Evolutionary conservation across 2,797 vertebrate genomes (phyloP), one percentile per base, ranked within the genome.

Genomic region (Sebastes elongatus): DNA sequence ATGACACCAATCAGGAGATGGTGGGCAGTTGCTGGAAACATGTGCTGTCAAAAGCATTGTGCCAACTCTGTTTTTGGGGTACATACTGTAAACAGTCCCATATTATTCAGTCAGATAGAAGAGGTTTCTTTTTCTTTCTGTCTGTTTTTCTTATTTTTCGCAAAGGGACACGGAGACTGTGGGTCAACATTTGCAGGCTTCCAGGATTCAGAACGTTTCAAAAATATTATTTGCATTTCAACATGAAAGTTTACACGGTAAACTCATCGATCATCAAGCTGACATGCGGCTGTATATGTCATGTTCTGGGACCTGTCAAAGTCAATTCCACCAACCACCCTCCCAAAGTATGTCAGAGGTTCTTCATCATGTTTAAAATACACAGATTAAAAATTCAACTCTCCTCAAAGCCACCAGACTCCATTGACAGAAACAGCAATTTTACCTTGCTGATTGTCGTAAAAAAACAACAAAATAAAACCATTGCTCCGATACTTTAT

Each of bases 231-330:
- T 10, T 42, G 30, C n/a, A 42, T 18, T 4, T 46, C 20, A 55
- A 10, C 6, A 16, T 27, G 27, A 61, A 59, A 18, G 30, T 69
- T 65, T 27, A 8, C 13, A 42, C 5, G 3, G 11, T 14, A 30
- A 68, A 38, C n/a, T n/a, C 61, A 59, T 86, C 62, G 11, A 57
- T 83, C 80, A 66, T 33, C 16, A 18, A 57, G 20, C 42, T 52
- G 68, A 60, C 63, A 11, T 11, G 35, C 32, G 4, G 2, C 2
- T 30, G 56, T 42, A 13, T 25, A 28, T 38, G 35, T 63, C 46
- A 30, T 38, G 69, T 30, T 33, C 20, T 49, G 33, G 42, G 5
- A 63, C 59, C 66, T 68, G 69, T 65, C 73, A 30, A 25, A 76
- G 28, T 59, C 27, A 49, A 5, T 6, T 22, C 4, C 35, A 38